Percentiles rank a stretch among this genome's conserved stretches.
Conservation (phyloP, 2,113 vertebrate genomes). For the Machaerirhynchus nigripectus region DNA sequence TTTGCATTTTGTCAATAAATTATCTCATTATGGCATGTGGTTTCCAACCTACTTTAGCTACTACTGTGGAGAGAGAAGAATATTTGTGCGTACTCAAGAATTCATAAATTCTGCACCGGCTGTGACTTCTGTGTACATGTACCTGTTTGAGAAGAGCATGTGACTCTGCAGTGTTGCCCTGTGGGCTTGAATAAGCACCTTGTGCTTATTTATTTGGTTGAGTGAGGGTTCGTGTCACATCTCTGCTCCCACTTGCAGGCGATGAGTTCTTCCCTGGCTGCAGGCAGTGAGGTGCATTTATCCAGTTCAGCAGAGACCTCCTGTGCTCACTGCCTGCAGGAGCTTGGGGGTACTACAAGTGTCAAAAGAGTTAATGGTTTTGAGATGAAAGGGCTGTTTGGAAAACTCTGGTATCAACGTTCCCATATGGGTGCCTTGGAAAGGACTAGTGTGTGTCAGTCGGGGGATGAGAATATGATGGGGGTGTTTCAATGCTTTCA, state of each 20-base stretch:
- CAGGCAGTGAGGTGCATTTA: not conserved
- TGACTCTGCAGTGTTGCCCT: accelerated
- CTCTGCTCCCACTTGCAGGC: not conserved
- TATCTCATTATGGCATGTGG: not conserved
- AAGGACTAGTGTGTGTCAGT: not conserved
- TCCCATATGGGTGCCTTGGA: accelerated
- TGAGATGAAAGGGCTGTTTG: not conserved
- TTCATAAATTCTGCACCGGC: not conserved
- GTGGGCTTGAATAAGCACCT: not conserved
- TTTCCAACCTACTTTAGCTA: not conserved
- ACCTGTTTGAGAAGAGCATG: not conserved
- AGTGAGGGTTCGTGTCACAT: not conserved
- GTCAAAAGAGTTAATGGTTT: not conserved
- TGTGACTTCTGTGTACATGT: not conserved
- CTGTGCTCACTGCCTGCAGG: accelerated
- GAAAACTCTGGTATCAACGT: accelerated
- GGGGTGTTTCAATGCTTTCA: not conserved
- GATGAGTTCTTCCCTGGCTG: not conserved
- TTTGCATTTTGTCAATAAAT: not conserved
- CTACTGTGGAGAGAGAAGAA: not conserved
- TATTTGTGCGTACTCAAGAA: not conserved
- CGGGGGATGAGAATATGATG: accelerated
- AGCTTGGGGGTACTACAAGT: not conserved
- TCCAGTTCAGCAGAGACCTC: not conserved
- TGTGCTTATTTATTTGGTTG: not conserved